Evolutionary conservation across 2,113 vertebrate genomes (phyloP).

Genomic region (Nasalis larvatus): DNA sequence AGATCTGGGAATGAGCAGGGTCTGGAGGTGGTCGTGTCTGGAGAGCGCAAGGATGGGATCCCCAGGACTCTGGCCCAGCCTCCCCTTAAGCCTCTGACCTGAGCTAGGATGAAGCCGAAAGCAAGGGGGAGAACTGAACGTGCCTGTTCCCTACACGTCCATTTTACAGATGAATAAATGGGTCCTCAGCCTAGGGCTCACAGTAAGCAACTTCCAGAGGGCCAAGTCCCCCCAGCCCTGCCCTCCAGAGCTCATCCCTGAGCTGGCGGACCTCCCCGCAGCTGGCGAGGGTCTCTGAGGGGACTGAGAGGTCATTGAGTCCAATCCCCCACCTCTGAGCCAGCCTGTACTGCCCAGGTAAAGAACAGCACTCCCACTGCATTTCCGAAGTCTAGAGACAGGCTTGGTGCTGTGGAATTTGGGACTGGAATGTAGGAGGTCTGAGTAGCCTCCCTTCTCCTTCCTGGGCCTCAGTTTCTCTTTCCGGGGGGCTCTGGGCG

Average conservation of each 20-base stretch:
- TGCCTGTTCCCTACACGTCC: background rate
- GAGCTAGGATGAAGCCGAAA: background rate
- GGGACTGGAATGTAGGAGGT: background rate
- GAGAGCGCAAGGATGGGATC: background rate
- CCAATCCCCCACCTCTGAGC: background rate
- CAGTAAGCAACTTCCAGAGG: background rate
- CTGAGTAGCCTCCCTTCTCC: background rate
- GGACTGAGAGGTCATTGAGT: background rate
- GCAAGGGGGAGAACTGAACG: background rate
- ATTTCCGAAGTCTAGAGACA: background rate
- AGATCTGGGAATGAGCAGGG: background rate
- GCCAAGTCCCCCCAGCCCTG: background rate
- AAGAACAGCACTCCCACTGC: background rate
- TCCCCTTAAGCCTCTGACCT: background rate
- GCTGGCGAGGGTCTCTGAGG: background rate
- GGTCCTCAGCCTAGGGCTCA: background rate
- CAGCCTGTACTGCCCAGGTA: background rate
- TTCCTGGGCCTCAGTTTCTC: constrained; percentile 9
- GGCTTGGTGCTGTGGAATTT: background rate
- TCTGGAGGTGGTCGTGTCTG: background rate
- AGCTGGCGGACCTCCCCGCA: background rate
- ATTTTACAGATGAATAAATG: background rate
- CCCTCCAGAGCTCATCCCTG: background rate
- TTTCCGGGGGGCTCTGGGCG: background rate
- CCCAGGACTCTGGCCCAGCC: background rate